Conservation (phyloP, 2,888 invertebrate species). For the Syrista parreyssii region DNA sequence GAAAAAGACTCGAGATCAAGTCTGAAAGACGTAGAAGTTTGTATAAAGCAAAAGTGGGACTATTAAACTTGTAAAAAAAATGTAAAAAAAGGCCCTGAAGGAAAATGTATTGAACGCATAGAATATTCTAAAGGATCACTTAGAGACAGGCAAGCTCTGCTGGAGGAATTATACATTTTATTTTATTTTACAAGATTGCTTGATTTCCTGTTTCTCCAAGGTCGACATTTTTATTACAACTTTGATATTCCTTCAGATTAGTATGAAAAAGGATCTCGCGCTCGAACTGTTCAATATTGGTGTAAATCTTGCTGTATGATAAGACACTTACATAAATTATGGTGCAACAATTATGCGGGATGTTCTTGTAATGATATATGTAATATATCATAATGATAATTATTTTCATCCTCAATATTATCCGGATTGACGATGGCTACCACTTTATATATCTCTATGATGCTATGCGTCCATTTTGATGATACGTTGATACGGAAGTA, state of each 20-base stretch:
- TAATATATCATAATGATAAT: no score
- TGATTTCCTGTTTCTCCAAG: background rate
- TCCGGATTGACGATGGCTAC: slow-evolving; percentile 3
- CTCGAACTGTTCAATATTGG: background rate
- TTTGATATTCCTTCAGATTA: background rate
- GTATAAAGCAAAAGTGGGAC: background rate
- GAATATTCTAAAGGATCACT: no score
- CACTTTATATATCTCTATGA: slow-evolving; percentile 4
- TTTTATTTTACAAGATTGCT: no score
- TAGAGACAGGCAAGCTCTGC: background rate
- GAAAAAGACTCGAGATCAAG: background rate
- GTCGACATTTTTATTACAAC: background rate
- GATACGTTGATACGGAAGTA: background rate
- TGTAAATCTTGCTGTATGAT: slow-evolving; percentile 44
- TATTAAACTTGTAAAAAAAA: background rate
- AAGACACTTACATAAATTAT: slow-evolving; percentile 27
- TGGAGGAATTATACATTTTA: background rate
- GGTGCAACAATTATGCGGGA: slow-evolving; percentile 33
- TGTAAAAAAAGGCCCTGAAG: background rate
- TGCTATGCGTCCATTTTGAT: background rate
- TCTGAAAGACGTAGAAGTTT: background rate
- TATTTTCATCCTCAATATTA: slow-evolving; percentile 7
- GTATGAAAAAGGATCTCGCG: background rate
- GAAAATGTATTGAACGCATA: no score
- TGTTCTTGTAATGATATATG: slow-evolving; percentile 24